A percentile compares a stretch with the other conserved stretches of the same genome.
These are phyloP conservation scores for Trachymyrmex cornetzi DNA, from an alignment of 1,140 invertebrate genomes.

Conservation along the genomic window DNA sequence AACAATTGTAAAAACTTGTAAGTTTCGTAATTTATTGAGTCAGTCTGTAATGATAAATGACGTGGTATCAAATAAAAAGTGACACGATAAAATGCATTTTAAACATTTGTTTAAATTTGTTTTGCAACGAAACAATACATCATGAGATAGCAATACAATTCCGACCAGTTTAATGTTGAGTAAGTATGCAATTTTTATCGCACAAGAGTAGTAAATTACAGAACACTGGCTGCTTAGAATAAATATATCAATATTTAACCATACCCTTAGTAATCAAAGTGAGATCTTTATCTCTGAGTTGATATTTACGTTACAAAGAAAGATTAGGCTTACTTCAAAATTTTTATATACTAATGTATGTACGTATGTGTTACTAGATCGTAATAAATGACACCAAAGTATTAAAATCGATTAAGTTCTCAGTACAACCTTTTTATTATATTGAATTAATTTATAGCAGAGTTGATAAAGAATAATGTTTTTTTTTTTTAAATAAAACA, in stretches of 20 bases:
- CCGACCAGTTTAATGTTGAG: not conserved
- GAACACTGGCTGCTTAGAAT: not conserved
- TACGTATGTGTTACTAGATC: not conserved
- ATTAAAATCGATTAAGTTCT: not conserved
- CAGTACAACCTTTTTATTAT: not conserved
- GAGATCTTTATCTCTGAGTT: conserved; percentile 17
- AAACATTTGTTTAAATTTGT: not conserved
- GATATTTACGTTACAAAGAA: conserved; percentile 14
- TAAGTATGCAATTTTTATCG: not conserved
- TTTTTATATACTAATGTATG: not conserved
- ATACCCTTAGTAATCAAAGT: not conserved
- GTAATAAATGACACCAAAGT: not conserved
- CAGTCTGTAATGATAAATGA: not conserved
- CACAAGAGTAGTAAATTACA: not conserved
- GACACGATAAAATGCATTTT: not conserved
- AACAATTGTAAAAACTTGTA: not conserved
- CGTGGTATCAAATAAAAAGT: not conserved
- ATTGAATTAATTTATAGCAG: not conserved
- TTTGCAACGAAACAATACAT: conserved; percentile 7
- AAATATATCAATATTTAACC: conserved; percentile 50
- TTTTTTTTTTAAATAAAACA: too few species aligned
- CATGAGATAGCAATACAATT: not conserved
- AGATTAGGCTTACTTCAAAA: not conserved
- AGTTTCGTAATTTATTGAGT: too few species aligned
- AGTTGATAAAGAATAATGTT: too few species aligned